Evolutionary conservation across 1,140 invertebrate species (phyloP), one percentile per base, ranked within the genome.

Genomic region (Bombus sylvicola): DNA sequence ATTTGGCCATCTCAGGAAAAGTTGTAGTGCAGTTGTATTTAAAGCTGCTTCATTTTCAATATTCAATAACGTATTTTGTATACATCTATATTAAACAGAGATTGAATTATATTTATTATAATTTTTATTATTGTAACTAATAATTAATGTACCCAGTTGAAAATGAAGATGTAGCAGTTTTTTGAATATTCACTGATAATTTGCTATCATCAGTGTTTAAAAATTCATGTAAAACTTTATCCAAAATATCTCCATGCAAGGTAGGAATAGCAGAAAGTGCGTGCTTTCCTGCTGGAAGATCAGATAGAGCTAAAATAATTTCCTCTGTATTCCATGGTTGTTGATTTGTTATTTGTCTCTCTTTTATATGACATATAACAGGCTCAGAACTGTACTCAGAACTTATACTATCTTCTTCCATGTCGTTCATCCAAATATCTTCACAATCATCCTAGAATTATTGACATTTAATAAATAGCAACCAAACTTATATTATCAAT

Each of bases 311-410:
- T 10, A 83, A 78, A 53, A 86, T 91, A 69, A 95, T 90, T 77
- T 95, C 92, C 4, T 94, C 91, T 53, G 90, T 89, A 79, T 89
- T 84, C 94, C 94, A 95, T 28, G 92, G 91, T 71, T 92, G 93
- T 69, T 94, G 92, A 28, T 93, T 87, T 89, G 39, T 80, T 37
- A 88, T 87, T 73, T 83, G 87, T 53, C 73, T 87, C 39, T 92
- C 86, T 81, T 91, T 76, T 66, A 90, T 94, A 12, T 91, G 78
- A 76, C 89, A 93, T 1, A 64, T 79, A 15, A 83, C 53, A 13
- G 90, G 92, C 34, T 91, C 87, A 22, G 92, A 91, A 66, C 91
- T 92, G 1, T 86, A 89, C 39, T 95, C 94, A 1, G 94, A 94
- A 2, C 93, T 92, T 37, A 94, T 94, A 75, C 93, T 94, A 15